phyloP scores from a whole-genome alignment of 2,113 vertebrate genomes.

The Passer domesticus region DNA sequence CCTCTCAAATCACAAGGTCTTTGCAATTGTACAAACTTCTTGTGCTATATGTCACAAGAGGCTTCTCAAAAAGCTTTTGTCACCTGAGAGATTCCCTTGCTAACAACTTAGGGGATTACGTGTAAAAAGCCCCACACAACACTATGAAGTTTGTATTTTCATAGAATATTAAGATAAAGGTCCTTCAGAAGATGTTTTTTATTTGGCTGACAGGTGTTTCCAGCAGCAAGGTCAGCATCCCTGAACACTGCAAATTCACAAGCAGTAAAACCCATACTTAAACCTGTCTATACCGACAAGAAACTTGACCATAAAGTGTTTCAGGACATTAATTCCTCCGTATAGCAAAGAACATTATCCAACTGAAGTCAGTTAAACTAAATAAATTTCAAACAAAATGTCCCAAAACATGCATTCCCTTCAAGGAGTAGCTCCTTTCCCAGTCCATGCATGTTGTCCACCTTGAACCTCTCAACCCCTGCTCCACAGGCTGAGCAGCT shows the following conservation, averaged over 20 bases:
- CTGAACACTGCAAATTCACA: neutral
- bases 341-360: neutral
- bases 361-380: neutral
- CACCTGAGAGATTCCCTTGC: neutral
- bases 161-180: neutral
- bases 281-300: neutral
- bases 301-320: accelerated
- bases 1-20: neutral
- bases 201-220: neutral
- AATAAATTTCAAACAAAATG: neutral
- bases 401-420: neutral
- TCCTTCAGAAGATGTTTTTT: neutral
- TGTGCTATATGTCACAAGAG: neutral
- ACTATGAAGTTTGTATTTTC: neutral
- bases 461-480: neutral
- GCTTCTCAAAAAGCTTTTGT: neutral
- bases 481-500: neutral
- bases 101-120: neutral
- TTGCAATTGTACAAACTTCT: neutral
- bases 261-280: neutral
- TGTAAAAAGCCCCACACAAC: neutral
- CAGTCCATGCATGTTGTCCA: neutral
- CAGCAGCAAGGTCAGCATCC: neutral
- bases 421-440: neutral
- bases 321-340: neutral